A percentile compares a stretch with the other conserved stretches of the same genome.
Conservation (phyloP, 2,888 invertebrate genomes). For the Euzophera pinguis region DNA sequence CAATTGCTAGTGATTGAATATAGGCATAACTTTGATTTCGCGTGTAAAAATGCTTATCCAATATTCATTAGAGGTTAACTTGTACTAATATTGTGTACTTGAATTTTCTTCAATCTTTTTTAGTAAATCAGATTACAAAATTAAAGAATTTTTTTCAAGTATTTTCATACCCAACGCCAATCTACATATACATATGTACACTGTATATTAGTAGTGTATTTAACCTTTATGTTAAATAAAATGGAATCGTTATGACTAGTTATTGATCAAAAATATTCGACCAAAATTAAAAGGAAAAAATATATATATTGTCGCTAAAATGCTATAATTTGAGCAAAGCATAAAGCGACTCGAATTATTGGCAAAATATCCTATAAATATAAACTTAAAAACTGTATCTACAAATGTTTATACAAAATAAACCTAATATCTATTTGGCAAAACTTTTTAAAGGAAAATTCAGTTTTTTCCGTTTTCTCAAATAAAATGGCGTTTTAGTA, state of each 20-base stretch:
- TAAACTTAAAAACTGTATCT: conserved; percentile 8
- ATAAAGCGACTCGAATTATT: not conserved
- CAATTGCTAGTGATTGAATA: no score
- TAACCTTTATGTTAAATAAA: not conserved
- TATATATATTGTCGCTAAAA: not conserved
- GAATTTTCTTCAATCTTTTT: not conserved
- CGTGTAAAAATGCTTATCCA: not conserved
- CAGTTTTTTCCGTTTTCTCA: not conserved
- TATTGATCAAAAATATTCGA: not conserved
- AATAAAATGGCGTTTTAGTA: no score
- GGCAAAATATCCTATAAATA: not conserved
- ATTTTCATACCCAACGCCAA: not conserved
- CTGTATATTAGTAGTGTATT: not conserved
- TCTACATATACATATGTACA: not conserved
- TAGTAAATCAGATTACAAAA: not conserved
- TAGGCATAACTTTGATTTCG: not conserved
- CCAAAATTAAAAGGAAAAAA: not conserved
- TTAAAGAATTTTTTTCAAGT: not conserved
- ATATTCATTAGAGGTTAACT: not conserved
- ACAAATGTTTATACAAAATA: not conserved
- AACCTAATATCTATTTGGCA: conserved; percentile 2
- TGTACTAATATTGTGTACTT: conserved; percentile 5
- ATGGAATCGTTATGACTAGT: conserved; percentile 1
- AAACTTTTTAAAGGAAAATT: not conserved
- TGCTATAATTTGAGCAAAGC: conserved; percentile 3